A percentile compares a stretch with the other conserved stretches of the same genome.
These are phyloP conservation scores for Machaerirhynchus nigripectus DNA, from an alignment of 2,113 vertebrate genomes.

Conservation along the genomic window DNA sequence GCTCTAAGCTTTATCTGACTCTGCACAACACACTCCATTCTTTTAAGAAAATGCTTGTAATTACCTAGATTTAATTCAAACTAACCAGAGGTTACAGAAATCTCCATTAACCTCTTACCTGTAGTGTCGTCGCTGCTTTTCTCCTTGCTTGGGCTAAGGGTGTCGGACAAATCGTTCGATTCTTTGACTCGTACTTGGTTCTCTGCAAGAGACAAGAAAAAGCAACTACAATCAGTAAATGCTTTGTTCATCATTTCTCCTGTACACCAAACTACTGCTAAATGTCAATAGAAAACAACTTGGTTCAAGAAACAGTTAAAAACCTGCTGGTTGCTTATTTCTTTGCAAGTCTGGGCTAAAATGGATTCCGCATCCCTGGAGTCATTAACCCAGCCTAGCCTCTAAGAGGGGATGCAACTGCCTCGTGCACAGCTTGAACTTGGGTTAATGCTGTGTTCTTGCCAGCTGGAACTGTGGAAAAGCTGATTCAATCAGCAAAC, in stretches of 20 bases:
- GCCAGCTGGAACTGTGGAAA: constrained; percentile 68
- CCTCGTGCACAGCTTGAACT: constrained; percentile 63
- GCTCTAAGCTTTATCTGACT: neutral
- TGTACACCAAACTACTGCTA: neutral
- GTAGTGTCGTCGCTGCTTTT: constrained; percentile 97
- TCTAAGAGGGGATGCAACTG: constrained; percentile 43
- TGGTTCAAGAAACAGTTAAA: neutral
- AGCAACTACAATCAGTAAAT: constrained; percentile 10
- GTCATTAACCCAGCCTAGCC: constrained; percentile 49
- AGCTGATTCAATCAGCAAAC: constrained; percentile 61
- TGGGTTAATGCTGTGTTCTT: constrained; percentile 60
- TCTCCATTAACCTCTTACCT: constrained; percentile 71
- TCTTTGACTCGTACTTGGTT: constrained; percentile 91
- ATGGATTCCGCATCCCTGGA: constrained; percentile 45
- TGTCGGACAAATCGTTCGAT: constrained; percentile 91
- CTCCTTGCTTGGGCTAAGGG: constrained; percentile 97
- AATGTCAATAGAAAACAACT: neutral
- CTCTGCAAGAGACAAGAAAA: constrained; percentile 74
- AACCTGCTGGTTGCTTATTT: constrained; percentile 17
- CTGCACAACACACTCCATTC: neutral
- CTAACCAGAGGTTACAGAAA: neutral
- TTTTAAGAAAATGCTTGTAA: neutral
- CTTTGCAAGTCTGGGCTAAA: constrained; percentile 53
- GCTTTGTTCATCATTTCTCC: neutral
- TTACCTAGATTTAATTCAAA: neutral